These are phyloP conservation scores for Tetramorium bicarinatum DNA, from an alignment of 2,888 invertebrate species.

Conservation along the genomic window DNA sequence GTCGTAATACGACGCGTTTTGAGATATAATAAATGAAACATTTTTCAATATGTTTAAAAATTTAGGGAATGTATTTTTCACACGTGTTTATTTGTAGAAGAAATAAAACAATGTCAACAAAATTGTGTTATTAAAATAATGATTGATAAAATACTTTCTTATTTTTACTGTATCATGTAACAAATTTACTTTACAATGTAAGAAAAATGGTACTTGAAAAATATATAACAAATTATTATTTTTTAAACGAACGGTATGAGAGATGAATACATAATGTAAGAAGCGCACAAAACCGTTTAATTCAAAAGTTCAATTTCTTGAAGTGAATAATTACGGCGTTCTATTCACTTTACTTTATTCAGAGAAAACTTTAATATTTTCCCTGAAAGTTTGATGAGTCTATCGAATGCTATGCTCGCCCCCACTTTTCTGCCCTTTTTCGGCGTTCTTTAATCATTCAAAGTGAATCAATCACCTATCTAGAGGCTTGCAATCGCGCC, in stretches of 20 bases:
- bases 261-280: not conserved
- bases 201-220: not conserved
- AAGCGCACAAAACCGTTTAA: constrained; percentile 2
- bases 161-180: not conserved
- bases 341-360: constrained; percentile 66
- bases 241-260: not conserved
- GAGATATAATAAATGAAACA: not conserved
- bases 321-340: constrained; percentile 60
- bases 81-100: not conserved
- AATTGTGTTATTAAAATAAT: not conserved
- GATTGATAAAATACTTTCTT: not conserved
- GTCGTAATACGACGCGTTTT: no score
- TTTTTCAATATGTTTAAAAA: not conserved
- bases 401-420: constrained; percentile 83
- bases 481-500: constrained; percentile 81
- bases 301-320: constrained; percentile 12
- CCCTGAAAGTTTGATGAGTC: constrained; percentile 85
- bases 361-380: constrained; percentile 78
- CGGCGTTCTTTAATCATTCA: constrained; percentile 86
- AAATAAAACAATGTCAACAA: not conserved
- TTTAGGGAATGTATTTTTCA: not conserved
- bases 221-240: not conserved
- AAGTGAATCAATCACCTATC: constrained; percentile 86
- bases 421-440: constrained; percentile 75
- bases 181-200: not conserved